Percentiles rank a stretch among this genome's conserved stretches.
phyloP scores from a whole-genome alignment of 2,888 invertebrate genomes.

The Macrosiphum euphorbiae region DNA sequence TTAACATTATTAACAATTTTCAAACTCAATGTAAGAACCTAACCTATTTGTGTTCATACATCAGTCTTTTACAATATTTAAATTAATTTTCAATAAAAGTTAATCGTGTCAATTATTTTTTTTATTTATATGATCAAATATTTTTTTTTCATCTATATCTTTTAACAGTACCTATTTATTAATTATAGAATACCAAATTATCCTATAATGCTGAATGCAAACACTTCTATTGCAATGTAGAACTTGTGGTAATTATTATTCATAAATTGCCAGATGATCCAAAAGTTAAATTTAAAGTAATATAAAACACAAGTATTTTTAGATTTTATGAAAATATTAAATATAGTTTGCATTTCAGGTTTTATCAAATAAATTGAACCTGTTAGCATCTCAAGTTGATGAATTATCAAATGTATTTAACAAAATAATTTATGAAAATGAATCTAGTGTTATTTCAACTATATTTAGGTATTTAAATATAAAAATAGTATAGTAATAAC shows the following conservation, averaged over 20 bases:
- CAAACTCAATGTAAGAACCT: not conserved
- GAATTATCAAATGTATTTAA: not conserved
- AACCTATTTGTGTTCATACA: too few relatives aligned
- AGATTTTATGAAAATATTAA: not conserved
- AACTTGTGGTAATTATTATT: constrained; percentile 45
- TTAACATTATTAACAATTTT: not conserved
- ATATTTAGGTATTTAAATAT: too few relatives aligned
- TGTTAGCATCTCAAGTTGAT: not conserved
- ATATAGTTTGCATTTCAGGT: not conserved
- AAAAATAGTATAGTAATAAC: too few relatives aligned
- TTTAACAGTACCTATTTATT: not conserved
- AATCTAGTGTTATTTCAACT: not conserved
- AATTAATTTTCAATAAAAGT: too few relatives aligned
- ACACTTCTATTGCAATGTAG: constrained; percentile 52
- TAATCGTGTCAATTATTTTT: not conserved
- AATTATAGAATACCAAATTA: constrained; percentile 48
- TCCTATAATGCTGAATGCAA: constrained; percentile 29
- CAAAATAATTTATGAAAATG: not conserved
- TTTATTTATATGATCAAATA: not conserved
- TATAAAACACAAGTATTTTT: not conserved
- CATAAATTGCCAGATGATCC: constrained; percentile 2
- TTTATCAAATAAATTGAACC: constrained; percentile 24
- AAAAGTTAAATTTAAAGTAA: constrained; percentile 28
- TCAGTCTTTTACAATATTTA: too few relatives aligned
- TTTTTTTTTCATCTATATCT: too few relatives aligned